Percentiles rank a stretch among this genome's conserved stretches.
These are phyloP conservation scores for Hestina assimilis DNA, from an alignment of 1,140 invertebrate species.

Conservation along the genomic window DNA sequence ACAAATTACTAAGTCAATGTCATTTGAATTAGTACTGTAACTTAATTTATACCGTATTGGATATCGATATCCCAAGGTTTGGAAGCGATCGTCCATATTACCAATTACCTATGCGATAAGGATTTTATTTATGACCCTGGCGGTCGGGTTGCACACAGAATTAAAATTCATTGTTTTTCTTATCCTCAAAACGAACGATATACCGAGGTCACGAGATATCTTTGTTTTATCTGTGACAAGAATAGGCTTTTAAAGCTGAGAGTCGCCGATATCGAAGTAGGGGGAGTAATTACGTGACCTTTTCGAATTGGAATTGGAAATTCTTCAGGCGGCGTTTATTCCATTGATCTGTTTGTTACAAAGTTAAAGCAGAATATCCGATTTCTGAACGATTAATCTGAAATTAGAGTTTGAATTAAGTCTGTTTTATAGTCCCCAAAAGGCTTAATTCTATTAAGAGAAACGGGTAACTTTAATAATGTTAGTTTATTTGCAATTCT, in stretches of 20 bases:
- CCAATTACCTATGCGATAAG: slow-evolving; percentile 75
- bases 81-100: slow-evolving; percentile 61
- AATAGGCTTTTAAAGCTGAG: slow-evolving; percentile 73
- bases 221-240: slow-evolving; percentile 70
- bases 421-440: background rate
- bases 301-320: slow-evolving; percentile 53
- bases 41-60: slow-evolving; percentile 59
- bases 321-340: slow-evolving; percentile 23
- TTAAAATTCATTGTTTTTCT: slow-evolving; percentile 77
- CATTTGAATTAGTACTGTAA: slow-evolving; percentile 41
- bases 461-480: no score
- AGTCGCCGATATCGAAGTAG: slow-evolving; percentile 47
- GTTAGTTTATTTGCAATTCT: background rate
- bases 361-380: slow-evolving; percentile 36
- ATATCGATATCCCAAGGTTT: slow-evolving; percentile 41
- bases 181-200: slow-evolving; percentile 69
- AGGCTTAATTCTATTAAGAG: background rate
- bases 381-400: slow-evolving; percentile 40
- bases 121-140: slow-evolving; percentile 62
- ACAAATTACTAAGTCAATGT: slow-evolving; percentile 48
- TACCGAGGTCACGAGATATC: slow-evolving; percentile 70
- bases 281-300: slow-evolving; percentile 67
- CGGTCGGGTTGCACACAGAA: slow-evolving; percentile 45
- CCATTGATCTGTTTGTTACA: slow-evolving; percentile 41
- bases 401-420: background rate